Evolutionary conservation across 2,797 vertebrate species (phyloP).

Genomic region (Podargus strigoides): DNA sequence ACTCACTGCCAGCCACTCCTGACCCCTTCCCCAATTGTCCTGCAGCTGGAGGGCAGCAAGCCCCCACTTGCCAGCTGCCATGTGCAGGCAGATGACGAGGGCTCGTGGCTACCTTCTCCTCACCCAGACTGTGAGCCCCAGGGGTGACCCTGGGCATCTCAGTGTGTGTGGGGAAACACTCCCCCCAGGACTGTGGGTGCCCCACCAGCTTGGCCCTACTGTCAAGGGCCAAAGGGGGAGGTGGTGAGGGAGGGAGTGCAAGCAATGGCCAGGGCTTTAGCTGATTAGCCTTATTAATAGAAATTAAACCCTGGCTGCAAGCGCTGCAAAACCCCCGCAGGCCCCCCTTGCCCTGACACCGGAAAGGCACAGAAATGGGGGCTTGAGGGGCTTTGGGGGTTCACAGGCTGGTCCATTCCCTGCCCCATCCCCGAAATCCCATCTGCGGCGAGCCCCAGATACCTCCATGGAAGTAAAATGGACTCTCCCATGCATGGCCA

Average conservation of each 20-base stretch:
- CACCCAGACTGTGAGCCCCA: rapidly evolving
- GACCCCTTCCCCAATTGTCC: rapidly evolving
- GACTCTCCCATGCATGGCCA: rapidly evolving
- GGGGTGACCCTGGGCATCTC: rapidly evolving
- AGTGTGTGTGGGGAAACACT: rapidly evolving
- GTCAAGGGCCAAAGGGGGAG: neutral
- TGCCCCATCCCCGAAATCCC: neutral
- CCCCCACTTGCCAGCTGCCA: rapidly evolving
- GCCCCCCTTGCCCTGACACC: neutral
- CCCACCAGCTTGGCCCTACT: neutral
- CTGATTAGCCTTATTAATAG: conserved; percentile 67
- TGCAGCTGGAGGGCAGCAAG: neutral
- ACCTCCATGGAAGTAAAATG: neutral
- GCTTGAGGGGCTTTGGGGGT: neutral
- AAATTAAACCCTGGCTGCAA: conserved; percentile 22
- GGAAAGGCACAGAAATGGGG: neutral
- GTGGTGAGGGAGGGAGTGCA: rapidly evolving
- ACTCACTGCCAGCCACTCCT: rapidly evolving
- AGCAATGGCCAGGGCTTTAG: neutral
- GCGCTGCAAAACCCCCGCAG: neutral
- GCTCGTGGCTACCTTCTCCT: neutral
- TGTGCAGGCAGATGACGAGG: neutral
- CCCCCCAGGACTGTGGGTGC: neutral
- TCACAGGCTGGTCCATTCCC: neutral
- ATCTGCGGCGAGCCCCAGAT: neutral